Evolutionary conservation across 1,140 invertebrate species (phyloP), one percentile per base, ranked within the genome.

Genomic region (Heliconius nattereri): DNA sequence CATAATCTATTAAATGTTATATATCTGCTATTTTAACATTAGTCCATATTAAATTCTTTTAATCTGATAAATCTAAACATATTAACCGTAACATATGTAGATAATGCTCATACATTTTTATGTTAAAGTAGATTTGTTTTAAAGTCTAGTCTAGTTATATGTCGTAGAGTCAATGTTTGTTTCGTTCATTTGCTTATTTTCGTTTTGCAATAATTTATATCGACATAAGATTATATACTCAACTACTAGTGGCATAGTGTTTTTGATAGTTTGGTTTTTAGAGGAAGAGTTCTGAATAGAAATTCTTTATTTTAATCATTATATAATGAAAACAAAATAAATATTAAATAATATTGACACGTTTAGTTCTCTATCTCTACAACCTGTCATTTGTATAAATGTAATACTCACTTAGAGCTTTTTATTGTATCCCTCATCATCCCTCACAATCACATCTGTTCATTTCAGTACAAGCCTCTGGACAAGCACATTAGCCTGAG

Each of bases 391-490:
- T 66, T 66, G 60, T 66, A 66, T 3, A 66, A 29, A 66, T 66
- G 29, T 29, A 66, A 8, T 8, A 57, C 7, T 57, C 57, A 76
- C 37, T 49, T 76, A 76, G 75, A 70, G 75, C 75, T 76, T 76
- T 32, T 70, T 76, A 66, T 13, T 78, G 29, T 78, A 49, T 73
- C 73, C 60, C 77, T 72, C 71, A 57, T 49, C 80, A 81, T 71
- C 70, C 75, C 80, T 23, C 79, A 71, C 83, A 80, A 85, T 89
- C 85, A 91, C 84, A 71, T 80, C 85, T 89, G 79, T 94, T 94
- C 90, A 91, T 94, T 94, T 91, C 92, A 94, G 92, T 94, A 90
- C 87, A 92, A 91, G 92, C 92, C 73, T 92, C 89, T 82, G 92
- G 92, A 87, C 92, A 94, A 90, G 92, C 92, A 76, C 88, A 93